phyloP scores from a whole-genome alignment of 2,113 vertebrate species.

The Microtus oregoni region DNA sequence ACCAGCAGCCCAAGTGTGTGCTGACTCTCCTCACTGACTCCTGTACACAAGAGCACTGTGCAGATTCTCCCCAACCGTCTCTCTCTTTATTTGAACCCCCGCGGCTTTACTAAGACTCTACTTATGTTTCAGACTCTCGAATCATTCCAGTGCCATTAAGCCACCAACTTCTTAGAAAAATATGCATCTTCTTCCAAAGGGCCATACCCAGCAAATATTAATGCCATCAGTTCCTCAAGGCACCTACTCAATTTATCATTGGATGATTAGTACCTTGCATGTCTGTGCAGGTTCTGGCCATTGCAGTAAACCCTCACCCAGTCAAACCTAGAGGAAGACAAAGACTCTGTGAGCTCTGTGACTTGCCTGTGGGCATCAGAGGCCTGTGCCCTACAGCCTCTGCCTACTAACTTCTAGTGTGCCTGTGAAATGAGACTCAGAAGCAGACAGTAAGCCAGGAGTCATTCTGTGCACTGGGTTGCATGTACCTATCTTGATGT shows the following conservation, averaged over 20 bases:
- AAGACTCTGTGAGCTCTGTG: background rate
- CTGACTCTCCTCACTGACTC: background rate
- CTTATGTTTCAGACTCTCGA: background rate
- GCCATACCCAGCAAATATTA: background rate
- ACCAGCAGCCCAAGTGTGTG: background rate
- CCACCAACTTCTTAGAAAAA: too few relatives aligned
- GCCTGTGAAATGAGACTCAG: background rate
- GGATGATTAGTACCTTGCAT: background rate
- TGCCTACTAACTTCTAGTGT: accelerated
- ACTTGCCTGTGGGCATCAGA: background rate
- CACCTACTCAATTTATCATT: background rate
- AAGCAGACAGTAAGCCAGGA: too few relatives aligned
- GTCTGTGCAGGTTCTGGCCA: background rate
- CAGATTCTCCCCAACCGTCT: background rate
- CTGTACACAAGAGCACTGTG: too few relatives aligned
- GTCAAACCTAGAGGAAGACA: background rate
- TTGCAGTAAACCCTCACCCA: background rate
- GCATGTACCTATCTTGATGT: accelerated
- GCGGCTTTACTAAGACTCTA: too few relatives aligned
- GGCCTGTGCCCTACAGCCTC: background rate
- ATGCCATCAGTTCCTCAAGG: background rate
- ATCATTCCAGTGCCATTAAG: too few relatives aligned
- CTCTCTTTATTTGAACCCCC: background rate
- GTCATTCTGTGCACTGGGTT: background rate
- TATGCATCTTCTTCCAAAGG: background rate